Percentiles rank a stretch among this genome's conserved stretches.
These are phyloP conservation scores for Stenurella melanura DNA, from an alignment of 2,888 invertebrate genomes.

Conservation along the genomic window DNA sequence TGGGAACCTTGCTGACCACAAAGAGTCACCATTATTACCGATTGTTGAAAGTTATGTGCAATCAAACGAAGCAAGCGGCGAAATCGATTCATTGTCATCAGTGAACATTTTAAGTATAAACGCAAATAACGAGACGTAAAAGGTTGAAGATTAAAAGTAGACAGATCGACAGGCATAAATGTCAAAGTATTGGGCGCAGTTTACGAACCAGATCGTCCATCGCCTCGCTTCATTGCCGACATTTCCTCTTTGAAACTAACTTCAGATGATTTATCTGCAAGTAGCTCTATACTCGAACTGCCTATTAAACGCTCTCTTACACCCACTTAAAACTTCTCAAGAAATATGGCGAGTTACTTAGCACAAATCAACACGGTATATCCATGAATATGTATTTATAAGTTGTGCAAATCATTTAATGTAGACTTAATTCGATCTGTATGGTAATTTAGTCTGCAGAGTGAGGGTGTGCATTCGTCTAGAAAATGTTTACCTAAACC, in stretches of 20 bases:
- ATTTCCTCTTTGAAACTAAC: neutral
- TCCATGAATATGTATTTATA: slow-evolving; percentile 22
- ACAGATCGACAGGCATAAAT: neutral
- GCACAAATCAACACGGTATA: neutral
- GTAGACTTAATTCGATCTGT: slow-evolving; percentile 3
- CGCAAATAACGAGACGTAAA: too few relatives aligned
- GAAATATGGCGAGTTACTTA: neutral
- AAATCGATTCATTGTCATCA: too few relatives aligned
- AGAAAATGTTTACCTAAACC: slow-evolving; percentile 15
- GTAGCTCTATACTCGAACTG: neutral
- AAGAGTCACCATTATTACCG: too few relatives aligned
- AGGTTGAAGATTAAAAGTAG: neutral
- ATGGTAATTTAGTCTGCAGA: slow-evolving; percentile 17
- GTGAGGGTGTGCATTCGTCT: slow-evolving; percentile 6
- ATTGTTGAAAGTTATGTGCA: too few relatives aligned
- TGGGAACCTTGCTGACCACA: too few relatives aligned
- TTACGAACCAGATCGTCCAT: neutral
- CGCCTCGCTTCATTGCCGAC: neutral
- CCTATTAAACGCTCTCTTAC: slow-evolving; percentile 17
- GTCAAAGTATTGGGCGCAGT: neutral
- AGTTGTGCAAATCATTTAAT: slow-evolving; percentile 14
- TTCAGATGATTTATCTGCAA: neutral
- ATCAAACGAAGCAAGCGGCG: too few relatives aligned
- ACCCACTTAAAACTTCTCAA: slow-evolving; percentile 14
- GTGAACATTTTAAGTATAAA: too few relatives aligned